Conservation (phyloP, 2,888 invertebrate genomes). For the Bellardia bayeri region DNA sequence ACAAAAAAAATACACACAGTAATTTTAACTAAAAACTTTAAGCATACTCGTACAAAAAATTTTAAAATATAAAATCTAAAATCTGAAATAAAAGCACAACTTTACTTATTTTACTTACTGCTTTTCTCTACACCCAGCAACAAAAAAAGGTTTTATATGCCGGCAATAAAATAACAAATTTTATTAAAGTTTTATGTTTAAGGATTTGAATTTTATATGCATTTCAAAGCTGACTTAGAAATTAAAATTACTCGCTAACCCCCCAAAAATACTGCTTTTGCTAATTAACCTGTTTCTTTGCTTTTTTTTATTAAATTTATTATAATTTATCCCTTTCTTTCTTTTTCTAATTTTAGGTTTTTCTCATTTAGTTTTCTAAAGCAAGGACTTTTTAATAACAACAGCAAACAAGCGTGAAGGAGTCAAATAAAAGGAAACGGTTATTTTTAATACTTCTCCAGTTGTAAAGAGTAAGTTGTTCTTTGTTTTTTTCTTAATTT, state of each 20-base stretch:
- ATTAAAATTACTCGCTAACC: background rate
- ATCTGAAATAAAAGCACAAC: slow-evolving; percentile 31
- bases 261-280: slow-evolving; percentile 3
- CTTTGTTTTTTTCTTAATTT: background rate
- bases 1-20: background rate
- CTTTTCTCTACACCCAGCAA: background rate
- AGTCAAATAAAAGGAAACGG: slow-evolving; percentile 21
- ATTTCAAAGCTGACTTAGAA: background rate
- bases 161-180: slow-evolving; percentile 44
- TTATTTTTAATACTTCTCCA: slow-evolving; percentile 15
- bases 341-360: slow-evolving; percentile 38
- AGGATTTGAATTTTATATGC: slow-evolving; percentile 25
- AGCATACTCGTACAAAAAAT: slow-evolving; percentile 3
- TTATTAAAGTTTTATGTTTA: slow-evolving; percentile 57
- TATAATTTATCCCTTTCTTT: slow-evolving; percentile 15
- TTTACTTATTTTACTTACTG: slow-evolving; percentile 10
- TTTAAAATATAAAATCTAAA: background rate
- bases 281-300: slow-evolving; percentile 69
- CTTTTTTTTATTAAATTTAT: background rate
- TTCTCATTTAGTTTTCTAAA: background rate
- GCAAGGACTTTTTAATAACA: slow-evolving; percentile 22
- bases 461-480: slow-evolving; percentile 41
- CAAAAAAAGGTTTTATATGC: slow-evolving; percentile 17
- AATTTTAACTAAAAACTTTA: slow-evolving; percentile 39
- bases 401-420: background rate